A percentile compares a stretch with the other conserved stretches of the same genome.
phyloP scores from a whole-genome alignment of 2,888 invertebrate genomes.

The Eustalomyia histrio region DNA sequence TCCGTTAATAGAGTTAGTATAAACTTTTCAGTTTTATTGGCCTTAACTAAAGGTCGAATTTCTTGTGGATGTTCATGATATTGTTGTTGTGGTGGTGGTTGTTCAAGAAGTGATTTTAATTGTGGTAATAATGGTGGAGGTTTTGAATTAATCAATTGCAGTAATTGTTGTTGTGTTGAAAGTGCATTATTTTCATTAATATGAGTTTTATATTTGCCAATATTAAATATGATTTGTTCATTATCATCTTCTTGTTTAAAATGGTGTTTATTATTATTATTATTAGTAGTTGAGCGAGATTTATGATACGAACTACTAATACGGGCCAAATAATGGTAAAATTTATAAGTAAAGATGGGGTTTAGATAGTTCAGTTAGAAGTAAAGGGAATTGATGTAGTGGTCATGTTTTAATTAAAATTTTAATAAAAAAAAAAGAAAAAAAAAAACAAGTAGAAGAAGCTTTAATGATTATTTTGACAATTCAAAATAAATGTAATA shows the following conservation, averaged over 20 bases:
- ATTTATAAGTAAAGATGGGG: background rate
- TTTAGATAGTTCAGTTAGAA: slow-evolving; percentile 23
- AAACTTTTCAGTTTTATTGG: slow-evolving; percentile 67
- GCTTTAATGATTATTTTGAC: background rate
- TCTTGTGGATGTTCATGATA: slow-evolving; percentile 11
- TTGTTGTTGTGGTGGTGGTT: slow-evolving; percentile 24
- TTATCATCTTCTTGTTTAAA: slow-evolving; percentile 45
- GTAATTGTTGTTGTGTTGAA: slow-evolving; percentile 51
- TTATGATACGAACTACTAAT: slow-evolving; percentile 52
- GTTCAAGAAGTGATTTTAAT: slow-evolving; percentile 57
- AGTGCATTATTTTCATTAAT: slow-evolving; percentile 49
- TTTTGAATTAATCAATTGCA: slow-evolving; percentile 70
- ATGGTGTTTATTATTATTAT: slow-evolving; percentile 36
- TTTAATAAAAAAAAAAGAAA: slow-evolving; percentile 20
- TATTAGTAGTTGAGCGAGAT: slow-evolving; percentile 24
- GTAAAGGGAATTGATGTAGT: slow-evolving; percentile 1
- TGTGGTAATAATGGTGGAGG: slow-evolving; percentile 81
- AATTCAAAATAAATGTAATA: background rate
- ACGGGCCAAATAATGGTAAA: slow-evolving; percentile 19
- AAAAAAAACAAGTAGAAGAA: slow-evolving; percentile 1
- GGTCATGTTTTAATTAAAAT: slow-evolving; percentile 32
- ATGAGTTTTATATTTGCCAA: slow-evolving; percentile 60
- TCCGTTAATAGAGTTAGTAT: slow-evolving; percentile 74
- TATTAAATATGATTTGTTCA: slow-evolving; percentile 65
- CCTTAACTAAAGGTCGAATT: slow-evolving; percentile 59